phyloP scores from a whole-genome alignment of 2,797 vertebrate species.

The Avahi laniger region DNA sequence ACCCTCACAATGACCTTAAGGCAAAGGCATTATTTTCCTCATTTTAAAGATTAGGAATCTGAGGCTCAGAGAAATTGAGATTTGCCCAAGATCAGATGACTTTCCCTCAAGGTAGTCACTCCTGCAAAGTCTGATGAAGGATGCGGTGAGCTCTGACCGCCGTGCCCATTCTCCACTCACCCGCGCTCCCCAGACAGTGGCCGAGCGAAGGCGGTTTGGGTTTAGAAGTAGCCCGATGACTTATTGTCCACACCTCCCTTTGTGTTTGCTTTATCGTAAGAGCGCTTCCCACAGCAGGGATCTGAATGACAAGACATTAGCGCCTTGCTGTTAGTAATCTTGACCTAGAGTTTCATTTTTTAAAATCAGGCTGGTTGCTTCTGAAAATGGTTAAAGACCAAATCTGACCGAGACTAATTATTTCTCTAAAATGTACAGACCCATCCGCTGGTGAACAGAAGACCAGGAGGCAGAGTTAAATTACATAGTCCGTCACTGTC shows the following conservation, averaged over 20 bases:
- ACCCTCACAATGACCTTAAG: not conserved
- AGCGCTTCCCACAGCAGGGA: not conserved
- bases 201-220: not conserved
- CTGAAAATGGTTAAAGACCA: constrained; percentile 70
- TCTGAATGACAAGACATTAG: not conserved
- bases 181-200: not conserved
- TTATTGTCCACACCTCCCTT: fast-evolving
- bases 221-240: not conserved
- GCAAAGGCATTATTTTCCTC: not conserved
- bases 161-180: not conserved
- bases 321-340: not conserved
- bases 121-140: not conserved
- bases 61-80: not conserved
- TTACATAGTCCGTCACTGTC: constrained; percentile 80
- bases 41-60: not conserved
- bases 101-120: not conserved
- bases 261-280: not conserved
- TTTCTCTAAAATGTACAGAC: constrained; percentile 78
- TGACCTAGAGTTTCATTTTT: not conserved
- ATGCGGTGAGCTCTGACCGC: not conserved
- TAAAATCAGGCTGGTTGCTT: constrained; percentile 59
- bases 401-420: constrained; percentile 73
- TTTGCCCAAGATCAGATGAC: not conserved
- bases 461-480: constrained; percentile 78
- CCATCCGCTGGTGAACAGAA: constrained; percentile 60